Base-by-base conservation (phyloP, 2,113 vertebrate species). In the Eulemur rufifrons region DNA sequence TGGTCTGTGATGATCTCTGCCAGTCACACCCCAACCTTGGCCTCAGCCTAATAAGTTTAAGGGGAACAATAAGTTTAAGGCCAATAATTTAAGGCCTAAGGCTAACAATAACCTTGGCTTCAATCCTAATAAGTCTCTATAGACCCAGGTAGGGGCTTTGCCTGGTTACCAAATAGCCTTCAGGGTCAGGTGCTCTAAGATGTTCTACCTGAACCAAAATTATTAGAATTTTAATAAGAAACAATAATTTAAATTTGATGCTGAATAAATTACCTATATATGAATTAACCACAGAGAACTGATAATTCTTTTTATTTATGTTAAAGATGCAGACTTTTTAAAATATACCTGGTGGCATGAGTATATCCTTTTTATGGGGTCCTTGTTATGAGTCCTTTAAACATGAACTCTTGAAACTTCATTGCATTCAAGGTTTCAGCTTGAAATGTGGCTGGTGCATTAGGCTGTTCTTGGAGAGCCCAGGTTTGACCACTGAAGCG, bases 311-410 rank as follows among this genome's bases (percentile, higher is more conserved):
- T 83, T 54, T 80, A 45, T 80, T 89, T 64, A 27, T 2, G 10
- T 54, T 45, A 54, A 84, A 54, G 52, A 94, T 59, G 37, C 64
- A 95, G 76, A 78, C n/a, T 76, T 78, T 85, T 59, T 71, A 71
- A 89, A 74, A 27, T 80, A 63, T 69, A 39, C 59, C 87, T 86
- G 47, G 88, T 25, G 63, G 32, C 11, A 32, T 39, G 59, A 84
- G 21, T 32, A n/a, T 21, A 84, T 71, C n/a, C 45, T 82, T 69
- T 68, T 89, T 81, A 91, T 59, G 66, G n/a, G 37, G 64, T 32
- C 77, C 39, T 86, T 96, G 87, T 89, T 81, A 97, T 63, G 76
- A 95, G 87, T 39, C 29, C 42, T 97, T 96, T 92, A 81, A 92
- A 92, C 54, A 82, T 29, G 91, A 71, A 84, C 77, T 93, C 45